Conservation (phyloP, 2,888 invertebrate genomes). For the Thera britannica region DNA sequence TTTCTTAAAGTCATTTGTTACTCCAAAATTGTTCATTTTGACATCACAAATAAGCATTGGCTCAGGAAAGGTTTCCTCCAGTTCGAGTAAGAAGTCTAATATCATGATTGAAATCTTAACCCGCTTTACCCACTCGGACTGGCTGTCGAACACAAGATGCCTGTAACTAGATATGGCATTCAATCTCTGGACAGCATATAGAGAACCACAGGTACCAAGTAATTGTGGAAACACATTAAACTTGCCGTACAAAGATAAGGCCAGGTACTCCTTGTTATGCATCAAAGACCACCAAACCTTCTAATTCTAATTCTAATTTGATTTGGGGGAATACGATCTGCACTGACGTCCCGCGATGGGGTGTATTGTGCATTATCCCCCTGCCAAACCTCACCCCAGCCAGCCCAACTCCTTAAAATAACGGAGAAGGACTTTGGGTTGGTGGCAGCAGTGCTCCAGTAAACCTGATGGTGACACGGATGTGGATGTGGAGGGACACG, state of each 20-base stretch:
- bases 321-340: no score
- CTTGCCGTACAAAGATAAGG: slow-evolving; percentile 84
- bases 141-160: slow-evolving; percentile 79
- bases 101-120: slow-evolving; percentile 85
- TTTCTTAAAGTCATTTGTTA: slow-evolving; percentile 76
- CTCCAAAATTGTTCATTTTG: slow-evolving; percentile 87
- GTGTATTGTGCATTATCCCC: no score
- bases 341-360: no score
- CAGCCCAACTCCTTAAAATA: no score
- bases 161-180: slow-evolving; percentile 82
- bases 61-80: slow-evolving; percentile 85
- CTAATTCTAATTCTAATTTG: no score
- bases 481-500: no score
- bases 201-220: slow-evolving; percentile 87
- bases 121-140: slow-evolving; percentile 84
- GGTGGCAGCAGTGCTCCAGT: no score
- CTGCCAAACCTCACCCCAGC: no score
- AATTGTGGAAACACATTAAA: slow-evolving; percentile 87
- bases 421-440: no score
- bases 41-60: slow-evolving; percentile 88
- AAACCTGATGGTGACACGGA: no score
- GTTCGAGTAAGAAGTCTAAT: slow-evolving; percentile 84
- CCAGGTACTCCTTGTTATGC: slow-evolving; percentile 88
- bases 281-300: slow-evolving; percentile 86
- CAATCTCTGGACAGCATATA: slow-evolving; percentile 87